Evolutionary conservation across 2,797 vertebrate genomes (phyloP), one percentile per base, ranked within the genome.

Genomic region (Calcarius lapponicus): DNA sequence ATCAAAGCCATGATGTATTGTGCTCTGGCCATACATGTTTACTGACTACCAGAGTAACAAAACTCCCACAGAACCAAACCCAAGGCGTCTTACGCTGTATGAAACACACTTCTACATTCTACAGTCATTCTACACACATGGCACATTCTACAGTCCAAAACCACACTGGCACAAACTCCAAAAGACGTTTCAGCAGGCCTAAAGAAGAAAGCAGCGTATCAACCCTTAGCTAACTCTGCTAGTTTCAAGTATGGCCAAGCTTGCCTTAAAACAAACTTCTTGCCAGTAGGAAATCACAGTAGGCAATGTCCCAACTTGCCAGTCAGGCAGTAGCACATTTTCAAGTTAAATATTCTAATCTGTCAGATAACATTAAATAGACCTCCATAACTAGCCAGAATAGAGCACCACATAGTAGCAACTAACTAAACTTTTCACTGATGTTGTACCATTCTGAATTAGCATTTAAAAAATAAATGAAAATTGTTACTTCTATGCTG

Each of bases 311-410:
- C 80, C 94, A 88, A 54, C 64, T 86, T 25, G 16, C 71, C 90
- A 80, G 83, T 74, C 13, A 32, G 85, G 80, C 91, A 95, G 88
- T 60, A 96, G 91, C 80, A 87, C 73, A 62, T 84, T 96, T 93
- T 92, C 90, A 86, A 93, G 73, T 90, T 91, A 91, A 96, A 93
- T 80, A 84, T 86, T 61, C 66, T 80, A 78, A 93, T 71, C 84
- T 92, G 91, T 72, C 91, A 90, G 80, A 57, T 71, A 92, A 86
- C 58, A 81, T 81, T 88, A 92, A 92, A 80, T 70, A 79, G 71
- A 96, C 29, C 42, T 81, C 73, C 9, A 6, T 4, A 84, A 75
- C 66, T 36, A 84, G 53, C 45, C 82, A 91, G 56, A 90, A 72
- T 8, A 86, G 47, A 76, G 48, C 57, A 91, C 60, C 58, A 79